Base-by-base conservation (phyloP, 2,113 vertebrate genomes). In the Carlito syrichta region DNA sequence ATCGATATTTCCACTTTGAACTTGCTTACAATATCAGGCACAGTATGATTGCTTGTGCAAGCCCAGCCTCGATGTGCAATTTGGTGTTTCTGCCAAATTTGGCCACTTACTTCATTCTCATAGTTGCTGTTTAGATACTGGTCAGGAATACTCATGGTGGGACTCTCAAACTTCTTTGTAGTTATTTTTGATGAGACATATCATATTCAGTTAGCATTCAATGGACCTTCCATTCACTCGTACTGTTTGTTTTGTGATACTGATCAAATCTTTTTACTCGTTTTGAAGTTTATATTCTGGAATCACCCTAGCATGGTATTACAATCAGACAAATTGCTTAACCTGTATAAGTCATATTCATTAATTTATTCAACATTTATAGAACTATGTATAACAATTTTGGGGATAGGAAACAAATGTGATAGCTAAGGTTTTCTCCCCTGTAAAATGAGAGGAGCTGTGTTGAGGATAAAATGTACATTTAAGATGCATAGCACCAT, bases 361-460 rank as follows among this genome's bases (percentile, higher is more conserved):
- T 85, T 84, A 95, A 69, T 94, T 76, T 94, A 62, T 78, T 85
- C 52, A 95, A 91, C 43, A 96, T 94, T 88, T 95, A 92, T 68
- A 79, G 38, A 92, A 87, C 19, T 71, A 77, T 45, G 25, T 92
- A 32, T 82, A 92, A 96, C 85, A 83, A 14, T 58, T 90, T 56
- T 88, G 32, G 82, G 50, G 77, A 96, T 56, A 92, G 79, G 52
- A 96, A 86, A 63, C 66, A 40, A 94, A 91, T 66, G 40, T 66
- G 62, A 94, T 66, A 71, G 58, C 20, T 84, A 95, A 76, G 20
- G 45, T 83, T 89, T 95, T 89, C 74, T 91, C 48, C 88, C 62
- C 77, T 96, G 12, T 95, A 95, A 96, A 92, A 95, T 85, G 45
- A 94, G 58, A 85, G 71, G 48, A 95, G 27, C 10, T 92, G 50